Evolutionary conservation across 2,113 vertebrate species (phyloP).

Genomic region (Poeciliopsis turrubarensis): DNA sequence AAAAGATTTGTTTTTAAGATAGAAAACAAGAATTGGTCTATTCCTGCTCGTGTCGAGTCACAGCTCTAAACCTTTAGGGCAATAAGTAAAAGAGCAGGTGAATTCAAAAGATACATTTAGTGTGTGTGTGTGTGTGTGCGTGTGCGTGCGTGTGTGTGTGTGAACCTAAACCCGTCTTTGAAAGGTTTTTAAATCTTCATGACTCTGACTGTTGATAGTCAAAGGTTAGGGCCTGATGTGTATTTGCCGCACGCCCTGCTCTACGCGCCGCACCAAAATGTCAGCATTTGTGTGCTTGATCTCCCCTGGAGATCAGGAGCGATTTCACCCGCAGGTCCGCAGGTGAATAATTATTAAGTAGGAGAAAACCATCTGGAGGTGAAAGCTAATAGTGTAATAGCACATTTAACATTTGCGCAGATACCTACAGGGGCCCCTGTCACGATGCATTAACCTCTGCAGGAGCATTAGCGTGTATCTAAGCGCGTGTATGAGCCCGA

Average conservation of each 20-base stretch:
- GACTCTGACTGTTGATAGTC: constrained; percentile 28
- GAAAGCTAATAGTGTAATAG: constrained; percentile 56
- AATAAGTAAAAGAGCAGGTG: neutral
- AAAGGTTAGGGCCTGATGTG: constrained; percentile 13
- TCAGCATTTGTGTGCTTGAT: constrained; percentile 28
- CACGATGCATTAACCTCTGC: constrained; percentile 44
- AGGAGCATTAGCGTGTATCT: constrained; percentile 7
- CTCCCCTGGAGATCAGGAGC: constrained; percentile 15
- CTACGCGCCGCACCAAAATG: constrained; percentile 28
- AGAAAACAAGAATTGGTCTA: neutral
- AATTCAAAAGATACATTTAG: neutral
- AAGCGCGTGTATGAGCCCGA: neutral
- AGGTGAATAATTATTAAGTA: constrained; percentile 33
- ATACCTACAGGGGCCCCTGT: constrained; percentile 49
- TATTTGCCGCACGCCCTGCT: constrained; percentile 23
- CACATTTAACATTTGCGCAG: constrained; percentile 62
- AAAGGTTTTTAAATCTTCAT: constrained; percentile 25
- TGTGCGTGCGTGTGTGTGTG: constrained; percentile 18
- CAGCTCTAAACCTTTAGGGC: neutral
- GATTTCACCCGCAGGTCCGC: neutral
- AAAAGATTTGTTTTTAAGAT: neutral
- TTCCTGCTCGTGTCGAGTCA: neutral
- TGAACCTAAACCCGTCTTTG: constrained; percentile 33
- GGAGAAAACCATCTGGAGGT: constrained; percentile 36
- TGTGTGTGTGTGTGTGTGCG: constrained; percentile 17